Evolutionary conservation across 2,888 invertebrate genomes (phyloP).

Genomic region (Cryptocephalus primarius): DNA sequence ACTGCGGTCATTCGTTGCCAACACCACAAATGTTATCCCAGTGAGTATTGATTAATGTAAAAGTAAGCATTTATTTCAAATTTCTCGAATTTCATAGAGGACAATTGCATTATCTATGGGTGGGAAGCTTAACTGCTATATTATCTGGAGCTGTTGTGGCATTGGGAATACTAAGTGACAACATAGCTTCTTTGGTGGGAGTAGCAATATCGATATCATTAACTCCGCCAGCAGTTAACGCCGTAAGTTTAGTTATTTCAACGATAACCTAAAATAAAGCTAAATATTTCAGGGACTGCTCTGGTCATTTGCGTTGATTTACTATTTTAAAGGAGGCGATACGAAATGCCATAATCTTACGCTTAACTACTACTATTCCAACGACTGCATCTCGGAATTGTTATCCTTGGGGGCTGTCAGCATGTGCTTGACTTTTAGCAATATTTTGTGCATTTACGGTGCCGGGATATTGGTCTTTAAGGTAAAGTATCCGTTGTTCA

Average conservation of each 20-base stretch:
- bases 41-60: constrained; percentile 24
- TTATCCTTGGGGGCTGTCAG: constrained; percentile 56
- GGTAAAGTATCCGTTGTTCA: constrained; percentile 30
- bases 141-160: constrained; percentile 72
- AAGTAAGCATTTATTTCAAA: background rate
- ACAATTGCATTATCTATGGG: constrained; percentile 53
- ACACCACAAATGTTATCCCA: constrained; percentile 54
- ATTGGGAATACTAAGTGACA: constrained; percentile 65
- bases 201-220: constrained; percentile 75
- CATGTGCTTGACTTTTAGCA: constrained; percentile 59
- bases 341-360: constrained; percentile 34
- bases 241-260: constrained; percentile 40
- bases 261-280: background rate
- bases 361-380: constrained; percentile 44
- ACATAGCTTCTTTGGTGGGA: constrained; percentile 67
- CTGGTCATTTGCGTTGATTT: constrained; percentile 52
- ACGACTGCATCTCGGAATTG: constrained; percentile 49
- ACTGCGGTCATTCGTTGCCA: constrained; percentile 49
- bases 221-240: constrained; percentile 71
- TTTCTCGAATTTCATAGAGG: constrained; percentile 38
- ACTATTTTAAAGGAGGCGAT: constrained; percentile 40
- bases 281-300: constrained; percentile 44
- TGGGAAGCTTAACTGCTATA: constrained; percentile 62
- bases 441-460: constrained; percentile 61
- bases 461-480: constrained; percentile 61